Percentiles rank a stretch among this genome's conserved stretches.
Conservation (phyloP, 2,888 invertebrate genomes). For the Hanleya hanleyi region DNA sequence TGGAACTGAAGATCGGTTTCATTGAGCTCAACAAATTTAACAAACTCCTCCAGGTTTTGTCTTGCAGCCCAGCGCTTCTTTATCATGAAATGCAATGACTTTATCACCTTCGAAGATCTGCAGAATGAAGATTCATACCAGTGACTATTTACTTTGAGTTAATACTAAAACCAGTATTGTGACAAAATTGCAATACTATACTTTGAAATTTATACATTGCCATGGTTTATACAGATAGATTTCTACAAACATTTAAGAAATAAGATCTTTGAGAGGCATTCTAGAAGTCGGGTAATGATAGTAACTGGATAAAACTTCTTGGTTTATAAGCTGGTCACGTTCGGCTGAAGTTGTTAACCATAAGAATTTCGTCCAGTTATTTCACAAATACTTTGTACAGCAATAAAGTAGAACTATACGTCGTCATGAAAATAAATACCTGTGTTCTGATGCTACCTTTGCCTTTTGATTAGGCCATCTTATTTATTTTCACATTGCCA, state of each 20-base stretch:
- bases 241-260: too few relatives aligned
- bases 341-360: too few relatives aligned
- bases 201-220: too few relatives aligned
- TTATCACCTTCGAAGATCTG: neutral
- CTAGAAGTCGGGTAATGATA: too few relatives aligned
- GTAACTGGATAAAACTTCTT: too few relatives aligned
- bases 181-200: too few relatives aligned
- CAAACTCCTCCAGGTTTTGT: neutral
- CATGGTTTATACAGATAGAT: too few relatives aligned
- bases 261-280: too few relatives aligned
- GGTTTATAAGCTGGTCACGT: neutral
- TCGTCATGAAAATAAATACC: neutral
- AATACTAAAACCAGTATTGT: neutral
- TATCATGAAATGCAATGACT: neutral
- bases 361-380: too few relatives aligned
- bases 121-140: neutral
- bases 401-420: too few relatives aligned
- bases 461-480: neutral
- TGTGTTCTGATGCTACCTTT: neutral
- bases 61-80: neutral
- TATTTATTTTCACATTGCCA: neutral
- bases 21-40: neutral
- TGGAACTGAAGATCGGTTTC: neutral
- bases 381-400: too few relatives aligned
- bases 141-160: neutral